Evolutionary conservation across 2,888 invertebrate species (phyloP), one percentile per base, ranked within the genome.

Genomic region (Conistra vaccinii): DNA sequence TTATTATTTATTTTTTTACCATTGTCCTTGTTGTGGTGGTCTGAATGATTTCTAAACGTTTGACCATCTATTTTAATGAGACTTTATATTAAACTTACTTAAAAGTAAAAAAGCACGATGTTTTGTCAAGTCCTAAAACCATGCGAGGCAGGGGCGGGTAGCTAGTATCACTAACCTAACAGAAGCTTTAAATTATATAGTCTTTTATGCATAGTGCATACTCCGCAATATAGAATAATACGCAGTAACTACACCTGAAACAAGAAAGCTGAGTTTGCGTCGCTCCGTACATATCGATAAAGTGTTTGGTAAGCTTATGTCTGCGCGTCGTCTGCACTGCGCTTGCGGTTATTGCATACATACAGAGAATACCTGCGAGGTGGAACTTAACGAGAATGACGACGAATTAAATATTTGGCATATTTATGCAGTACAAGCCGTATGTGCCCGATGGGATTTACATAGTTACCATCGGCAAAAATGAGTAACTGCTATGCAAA

Each of bases 261-360:
- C 65, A 55, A 55, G 53, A 65, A 65, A 75, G 81, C 76, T 78
- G 81, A 53, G 81, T 29, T 35, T 42, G 78, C 78, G 61, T 75
- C 81, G 60, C 81, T 48, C 53, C 76, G 76, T 61, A 55, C 76
- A 32, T 78, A 66, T 66, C 55, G 53, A 77, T 75, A 63, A 42
- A 62, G 48, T 67, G 60, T 48, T 75, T 81, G 65, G 63, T 58
- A 48, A 61, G 76, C 26, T 66, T 32, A 51, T 66, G 75, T 81
- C 58, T 81, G 26, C 60, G 32, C 32, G 48, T 23, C 39, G 72
- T 71, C 76, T 72, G 48, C 14, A 61, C 10, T 66, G 26, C 53
- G n/a, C 53, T 69, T 39, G 97, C 83, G 32, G 42, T 51, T 61
- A 60, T 55, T 61, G 39, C 32, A 48, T 39, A 66, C 55, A 55